Base-by-base conservation (phyloP, 1,140 invertebrate genomes). In the Psix sp. region DNA sequence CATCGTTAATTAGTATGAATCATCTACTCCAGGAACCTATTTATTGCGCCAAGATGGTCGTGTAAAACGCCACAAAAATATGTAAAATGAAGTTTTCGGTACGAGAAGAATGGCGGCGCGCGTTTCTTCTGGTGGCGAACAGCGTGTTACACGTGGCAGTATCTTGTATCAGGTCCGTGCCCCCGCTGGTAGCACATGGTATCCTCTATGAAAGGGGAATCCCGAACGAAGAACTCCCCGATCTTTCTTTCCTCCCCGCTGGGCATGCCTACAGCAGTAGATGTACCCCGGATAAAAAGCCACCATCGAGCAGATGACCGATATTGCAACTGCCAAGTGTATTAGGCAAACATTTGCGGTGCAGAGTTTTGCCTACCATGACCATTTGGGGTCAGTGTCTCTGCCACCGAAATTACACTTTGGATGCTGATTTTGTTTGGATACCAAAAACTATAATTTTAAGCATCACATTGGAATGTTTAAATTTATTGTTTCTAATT, bases 141-240 rank as follows among this genome's bases (percentile, higher is more conserved):
- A 86, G 77, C 84, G 79, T 86, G 85, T 86, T 85, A 87, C 84
- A 86, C 83, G 85, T 85, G 84, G 82, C 82, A 80, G 83, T 87
- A 86, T 86, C 85, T 87, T 87, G 84, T 87, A 87, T 87, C 84
- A 79, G 70, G 70, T 72, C 78, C 71, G 77, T 80, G 82, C 76
- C 78, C 84, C 85, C 73, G 85, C 85, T 86, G 84, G 77, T 76
- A 82, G 78, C 77, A 75, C 80, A 77, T 77, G 77, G 70, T 80
- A 79, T 80, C 81, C 76, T 78, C 77, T 82, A 77, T 78, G 73
- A 60, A 57, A 14, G 40, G 42, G 74, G 72, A 59, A 18, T 57
- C 51, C 66, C 66, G 54, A 65, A 60, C 65, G 67, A 73, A 46
- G 17, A 33, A 24, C 60, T 57, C 54, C 57, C 29, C 33, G 68